Conservation (phyloP, 2,888 invertebrate genomes). For the Trichogramma evanescens region DNA sequence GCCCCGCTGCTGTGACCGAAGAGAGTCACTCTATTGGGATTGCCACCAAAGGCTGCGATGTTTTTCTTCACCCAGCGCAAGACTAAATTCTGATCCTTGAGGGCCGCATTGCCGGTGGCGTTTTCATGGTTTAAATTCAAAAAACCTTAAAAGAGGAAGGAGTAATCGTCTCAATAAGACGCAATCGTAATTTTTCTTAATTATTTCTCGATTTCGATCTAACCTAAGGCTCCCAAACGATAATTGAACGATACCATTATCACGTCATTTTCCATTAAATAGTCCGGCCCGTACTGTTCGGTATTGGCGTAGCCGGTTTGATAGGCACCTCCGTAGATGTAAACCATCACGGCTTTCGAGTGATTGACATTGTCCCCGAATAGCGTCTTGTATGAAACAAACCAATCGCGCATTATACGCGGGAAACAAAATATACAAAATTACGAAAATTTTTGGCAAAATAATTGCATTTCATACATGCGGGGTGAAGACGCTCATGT, state of each 20-base stretch:
- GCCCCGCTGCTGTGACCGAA: conserved; percentile 5
- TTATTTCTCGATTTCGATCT: not conserved
- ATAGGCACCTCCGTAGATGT: conserved; percentile 11
- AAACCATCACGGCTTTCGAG: conserved; percentile 8
- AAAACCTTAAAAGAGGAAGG: not conserved
- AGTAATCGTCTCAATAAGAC: too few relatives aligned
- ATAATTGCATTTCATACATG: conserved; percentile 17
- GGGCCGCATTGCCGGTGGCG: conserved; percentile 2
- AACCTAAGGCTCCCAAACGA: conserved; percentile 9
- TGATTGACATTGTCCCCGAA: not conserved
- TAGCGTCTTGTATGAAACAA: not conserved
- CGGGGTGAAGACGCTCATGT: conserved; percentile 30
- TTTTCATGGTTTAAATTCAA: not conserved
- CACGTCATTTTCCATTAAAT: conserved; percentile 7
- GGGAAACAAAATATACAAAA: not conserved
- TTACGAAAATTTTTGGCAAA: not conserved
- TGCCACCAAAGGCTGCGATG: not conserved
- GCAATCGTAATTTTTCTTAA: too few relatives aligned
- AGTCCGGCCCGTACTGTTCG: not conserved
- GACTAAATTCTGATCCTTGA: conserved; percentile 7
- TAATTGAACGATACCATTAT: conserved; percentile 8
- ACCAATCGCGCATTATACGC: not conserved
- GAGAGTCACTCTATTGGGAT: conserved; percentile 4
- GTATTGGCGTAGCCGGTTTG: not conserved
- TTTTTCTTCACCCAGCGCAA: conserved; percentile 5